Percentiles rank a stretch among this genome's conserved stretches.
Conservation (phyloP, 1,140 invertebrate genomes). For the Triops cancriformis region DNA sequence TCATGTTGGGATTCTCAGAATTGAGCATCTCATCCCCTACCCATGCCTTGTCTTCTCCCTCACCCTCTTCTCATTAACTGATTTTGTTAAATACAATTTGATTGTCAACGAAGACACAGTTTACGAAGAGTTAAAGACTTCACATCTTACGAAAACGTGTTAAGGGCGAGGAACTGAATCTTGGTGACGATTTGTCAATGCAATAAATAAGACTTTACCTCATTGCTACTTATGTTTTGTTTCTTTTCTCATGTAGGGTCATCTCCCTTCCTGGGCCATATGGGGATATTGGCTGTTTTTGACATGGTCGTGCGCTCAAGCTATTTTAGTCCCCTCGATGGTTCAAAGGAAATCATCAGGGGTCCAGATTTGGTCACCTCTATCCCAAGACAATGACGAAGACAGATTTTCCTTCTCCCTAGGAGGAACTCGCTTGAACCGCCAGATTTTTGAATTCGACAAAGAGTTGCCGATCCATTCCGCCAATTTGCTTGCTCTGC, state of each 20-base stretch:
- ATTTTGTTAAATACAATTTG: no score
- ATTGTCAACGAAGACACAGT: no score
- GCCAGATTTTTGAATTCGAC: neutral
- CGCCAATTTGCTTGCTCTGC: neutral
- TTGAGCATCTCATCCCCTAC: no score
- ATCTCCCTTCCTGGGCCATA: neutral
- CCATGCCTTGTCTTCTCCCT: no score
- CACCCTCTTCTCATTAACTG: no score
- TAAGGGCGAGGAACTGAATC: no score
- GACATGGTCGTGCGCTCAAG: neutral
- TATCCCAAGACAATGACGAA: neutral
- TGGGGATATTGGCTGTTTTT: neutral
- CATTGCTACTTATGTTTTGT: no score
- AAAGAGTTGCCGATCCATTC: neutral
- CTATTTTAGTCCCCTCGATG: neutral
- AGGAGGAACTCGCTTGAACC: neutral
- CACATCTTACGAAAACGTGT: no score
- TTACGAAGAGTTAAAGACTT: no score
- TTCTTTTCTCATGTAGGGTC: neutral
- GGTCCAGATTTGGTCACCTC: neutral
- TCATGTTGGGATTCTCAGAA: no score
- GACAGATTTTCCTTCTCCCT: neutral
- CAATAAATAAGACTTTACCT: no score
- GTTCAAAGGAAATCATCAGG: neutral
- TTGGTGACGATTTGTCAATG: no score